Evolutionary conservation across 2,888 invertebrate genomes (phyloP), one percentile per base, ranked within the genome.

Genomic region (Leptarthrus brevirostris): DNA sequence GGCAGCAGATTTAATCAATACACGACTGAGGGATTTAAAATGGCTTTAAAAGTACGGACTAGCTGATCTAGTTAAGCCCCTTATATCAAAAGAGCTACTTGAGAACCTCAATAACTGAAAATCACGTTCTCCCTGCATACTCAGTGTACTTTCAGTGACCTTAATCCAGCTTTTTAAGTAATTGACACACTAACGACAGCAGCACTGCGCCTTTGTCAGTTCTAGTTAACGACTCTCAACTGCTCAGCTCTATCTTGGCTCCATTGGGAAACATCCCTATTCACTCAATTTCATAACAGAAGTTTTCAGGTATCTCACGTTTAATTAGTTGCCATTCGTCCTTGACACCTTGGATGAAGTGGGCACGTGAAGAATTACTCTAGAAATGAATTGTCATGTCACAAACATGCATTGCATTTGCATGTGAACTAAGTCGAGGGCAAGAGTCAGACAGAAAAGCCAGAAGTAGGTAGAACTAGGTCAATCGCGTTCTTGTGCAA

Each of bases 321-420:
- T 64, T 64, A 64, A 64, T 64, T 64, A 64, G 47, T 40, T 16
- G 14, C 14, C 12, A 44, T 64, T 44, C 64, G 64, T 64, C 64
- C 64, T 64, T 64, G 64, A 64, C 64, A 64, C 64, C 44, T 44
- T 12, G 24, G n/a, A 24, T 44, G 64, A 47, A 64, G 64, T 64
- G 36, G 18, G 47, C 64, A 64, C 61, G 61, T 61, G 61, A 61
- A 40, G 61, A 34, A 40, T 61, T 40, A 61, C 64, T 44, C 47
- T 44, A 36, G 64, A 22, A 47, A 24, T 64, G 64, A n/a, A 64
- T 64, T 64, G 64, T 64, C 64, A 40, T 44, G 24, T 24, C 24
- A 26, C 6, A 34, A 10, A 3, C 20, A 24, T 44, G 22, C 10
- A 36, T 24, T 47, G 47, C 64, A 16, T 5, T 14, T 22, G 16